Base-by-base conservation (phyloP, 2,888 invertebrate genomes). In the Tethea ocularis region DNA sequence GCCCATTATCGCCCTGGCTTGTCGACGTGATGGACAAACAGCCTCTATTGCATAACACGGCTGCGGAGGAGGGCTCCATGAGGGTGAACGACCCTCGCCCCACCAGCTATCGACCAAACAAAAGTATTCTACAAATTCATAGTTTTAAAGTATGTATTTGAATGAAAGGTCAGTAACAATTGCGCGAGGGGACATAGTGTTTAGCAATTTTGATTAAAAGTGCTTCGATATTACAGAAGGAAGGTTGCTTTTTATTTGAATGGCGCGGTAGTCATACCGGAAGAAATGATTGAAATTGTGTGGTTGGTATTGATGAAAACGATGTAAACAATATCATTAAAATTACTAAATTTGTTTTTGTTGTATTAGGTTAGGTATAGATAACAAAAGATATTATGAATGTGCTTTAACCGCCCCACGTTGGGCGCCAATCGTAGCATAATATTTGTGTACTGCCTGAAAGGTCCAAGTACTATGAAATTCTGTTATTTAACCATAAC, bases 81-180 rank as follows among this genome's bases (percentile, higher is more conserved):
- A 72, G 83, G 86, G 85, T 82, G 83, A 81, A 82, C 84, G 82
- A 85, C 86, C 87, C 82, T 70, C 74, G 52, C 57, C 58, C 60
- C 61, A 55, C 60, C 52, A 57, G 11, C 29, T 23, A 52, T 29
- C 58, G 38, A 67, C 61, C 61, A 60, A 41, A 57, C 67, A 63
- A 64, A 66, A 63, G 58, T 59, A 58, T 60, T 57, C 23, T 24
- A 58, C 58, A 51, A 57, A 60, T 60, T 57, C 53, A 61, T 60
- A 52, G 41, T 57, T 61, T 56, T 57, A 60, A 60, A 60, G 58
- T 54, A 55, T 60, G 36, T 57, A 63, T 33, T 29, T 57, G 38
- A 46, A 38, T 53, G 52, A 46, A 55, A 59, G 52, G 59, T 57
- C 59, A 59, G 54, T 59, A 54, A 57, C 59, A 57, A 61, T 60